Conservation (phyloP, 1,140 invertebrate species). For the Cherax destructor region DNA sequence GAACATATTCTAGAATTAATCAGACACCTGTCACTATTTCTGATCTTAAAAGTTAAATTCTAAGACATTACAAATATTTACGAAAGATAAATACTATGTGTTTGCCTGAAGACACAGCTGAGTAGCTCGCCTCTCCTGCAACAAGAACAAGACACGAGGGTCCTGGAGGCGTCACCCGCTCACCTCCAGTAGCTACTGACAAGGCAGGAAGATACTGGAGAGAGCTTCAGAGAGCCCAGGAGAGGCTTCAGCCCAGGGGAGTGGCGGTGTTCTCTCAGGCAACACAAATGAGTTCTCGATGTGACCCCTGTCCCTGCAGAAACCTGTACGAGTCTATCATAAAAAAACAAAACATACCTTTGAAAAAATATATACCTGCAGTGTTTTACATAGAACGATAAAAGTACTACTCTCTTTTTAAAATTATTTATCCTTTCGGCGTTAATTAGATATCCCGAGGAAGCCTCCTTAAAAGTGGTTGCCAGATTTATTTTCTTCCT, state of each 20-base stretch:
- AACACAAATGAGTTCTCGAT: conserved; percentile 1
- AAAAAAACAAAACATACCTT: neutral
- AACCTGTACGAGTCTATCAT: neutral
- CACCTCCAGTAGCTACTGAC: neutral
- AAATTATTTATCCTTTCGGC: no score
- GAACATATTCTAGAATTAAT: no score
- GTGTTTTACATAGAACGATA: neutral
- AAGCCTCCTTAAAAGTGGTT: no score
- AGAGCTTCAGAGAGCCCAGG: neutral
- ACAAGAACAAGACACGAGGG: neutral
- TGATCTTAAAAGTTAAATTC: no score
- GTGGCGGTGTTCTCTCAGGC: neutral
- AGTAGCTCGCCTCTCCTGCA: no score
- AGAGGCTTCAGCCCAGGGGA: neutral
- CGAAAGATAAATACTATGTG: no score
- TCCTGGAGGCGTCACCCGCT: neutral
- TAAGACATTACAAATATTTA: no score
- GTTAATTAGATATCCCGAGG: no score
- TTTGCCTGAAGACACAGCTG: no score
- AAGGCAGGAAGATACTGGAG: neutral
- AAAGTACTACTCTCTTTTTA: neutral
- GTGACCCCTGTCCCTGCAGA: neutral
- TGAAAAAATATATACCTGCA: neutral
- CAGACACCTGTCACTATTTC: no score
- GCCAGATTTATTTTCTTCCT: no score